Evolutionary conservation across 2,888 invertebrate species (phyloP).

Genomic region (Xylophagus ater): DNA sequence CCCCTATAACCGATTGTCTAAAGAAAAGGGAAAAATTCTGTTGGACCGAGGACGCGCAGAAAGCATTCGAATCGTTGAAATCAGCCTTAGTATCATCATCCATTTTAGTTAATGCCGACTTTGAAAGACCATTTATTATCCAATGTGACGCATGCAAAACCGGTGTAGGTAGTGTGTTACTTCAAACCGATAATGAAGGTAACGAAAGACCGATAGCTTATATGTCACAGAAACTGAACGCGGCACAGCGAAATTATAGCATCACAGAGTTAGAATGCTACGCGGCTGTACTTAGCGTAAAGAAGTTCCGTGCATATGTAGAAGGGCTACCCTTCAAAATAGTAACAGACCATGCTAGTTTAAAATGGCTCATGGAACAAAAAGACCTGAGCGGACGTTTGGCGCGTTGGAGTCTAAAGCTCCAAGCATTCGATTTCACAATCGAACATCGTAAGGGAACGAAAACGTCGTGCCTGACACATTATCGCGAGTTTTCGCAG

Average conservation of each 20-base stretch:
- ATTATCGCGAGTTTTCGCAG: slow-evolving; percentile 17
- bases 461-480: slow-evolving; percentile 23
- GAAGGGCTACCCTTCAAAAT: slow-evolving; percentile 20
- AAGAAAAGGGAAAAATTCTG: neutral
- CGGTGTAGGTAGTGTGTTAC: slow-evolving; percentile 5
- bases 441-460: slow-evolving; percentile 22
- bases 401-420: slow-evolving; percentile 17
- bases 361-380: slow-evolving; percentile 22
- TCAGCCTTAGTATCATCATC: neutral
- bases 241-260: slow-evolving; percentile 8
- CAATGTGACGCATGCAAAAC: slow-evolving; percentile 1
- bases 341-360: slow-evolving; percentile 21
- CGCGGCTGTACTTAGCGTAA: slow-evolving; percentile 21
- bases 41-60: neutral
- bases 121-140: neutral
- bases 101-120: neutral
- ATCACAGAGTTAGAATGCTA: slow-evolving; percentile 22
- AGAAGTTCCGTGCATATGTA: slow-evolving; percentile 22
- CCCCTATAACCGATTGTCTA: neutral
- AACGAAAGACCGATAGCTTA: slow-evolving; percentile 9
- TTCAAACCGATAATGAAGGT: neutral
- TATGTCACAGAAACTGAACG: slow-evolving; percentile 7
- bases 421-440: slow-evolving; percentile 19
- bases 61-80: slow-evolving; percentile 1
- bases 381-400: slow-evolving; percentile 23